Conservation (phyloP, 2,888 invertebrate species). For the Euzophera pinguis region DNA sequence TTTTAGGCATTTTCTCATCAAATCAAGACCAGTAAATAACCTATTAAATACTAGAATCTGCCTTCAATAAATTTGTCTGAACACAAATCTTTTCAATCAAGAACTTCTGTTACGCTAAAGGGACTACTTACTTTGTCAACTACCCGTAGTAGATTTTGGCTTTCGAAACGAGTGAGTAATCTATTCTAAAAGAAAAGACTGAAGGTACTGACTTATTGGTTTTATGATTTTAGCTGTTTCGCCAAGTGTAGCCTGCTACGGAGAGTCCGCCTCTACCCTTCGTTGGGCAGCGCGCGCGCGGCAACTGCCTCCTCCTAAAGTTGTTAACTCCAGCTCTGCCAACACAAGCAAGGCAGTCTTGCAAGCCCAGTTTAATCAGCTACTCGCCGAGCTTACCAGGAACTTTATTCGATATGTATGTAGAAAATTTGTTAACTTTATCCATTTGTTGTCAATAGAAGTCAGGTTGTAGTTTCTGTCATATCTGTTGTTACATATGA, state of each 20-base stretch:
- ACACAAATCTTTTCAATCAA: too few relatives aligned
- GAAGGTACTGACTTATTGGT: neutral
- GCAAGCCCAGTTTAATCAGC: conserved; percentile 62
- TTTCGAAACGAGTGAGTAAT: too few relatives aligned
- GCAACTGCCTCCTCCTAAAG: conserved; percentile 71
- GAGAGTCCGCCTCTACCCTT: conserved; percentile 89
- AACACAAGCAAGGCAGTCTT: conserved; percentile 37
- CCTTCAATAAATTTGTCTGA: too few relatives aligned
- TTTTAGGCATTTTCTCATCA: too few relatives aligned
- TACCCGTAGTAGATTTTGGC: too few relatives aligned
- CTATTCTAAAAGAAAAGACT: too few relatives aligned
- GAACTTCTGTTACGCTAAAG: too few relatives aligned
- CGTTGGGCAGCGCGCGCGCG: conserved; percentile 89
- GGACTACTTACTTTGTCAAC: too few relatives aligned
- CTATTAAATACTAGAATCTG: too few relatives aligned
- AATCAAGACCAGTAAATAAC: too few relatives aligned
- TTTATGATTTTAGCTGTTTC: conserved; percentile 82
- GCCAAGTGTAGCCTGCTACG: conserved; percentile 87
- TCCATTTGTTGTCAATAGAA: neutral
- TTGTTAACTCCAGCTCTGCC: conserved; percentile 21
- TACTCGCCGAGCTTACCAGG: conserved; percentile 53
- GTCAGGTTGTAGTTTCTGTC: too few relatives aligned
- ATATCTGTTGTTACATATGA: too few relatives aligned
- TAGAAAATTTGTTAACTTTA: neutral
- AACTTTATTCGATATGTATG: conserved; percentile 61